Base-by-base conservation (phyloP, 2,888 invertebrate species). In the Brenthis daphne region DNA sequence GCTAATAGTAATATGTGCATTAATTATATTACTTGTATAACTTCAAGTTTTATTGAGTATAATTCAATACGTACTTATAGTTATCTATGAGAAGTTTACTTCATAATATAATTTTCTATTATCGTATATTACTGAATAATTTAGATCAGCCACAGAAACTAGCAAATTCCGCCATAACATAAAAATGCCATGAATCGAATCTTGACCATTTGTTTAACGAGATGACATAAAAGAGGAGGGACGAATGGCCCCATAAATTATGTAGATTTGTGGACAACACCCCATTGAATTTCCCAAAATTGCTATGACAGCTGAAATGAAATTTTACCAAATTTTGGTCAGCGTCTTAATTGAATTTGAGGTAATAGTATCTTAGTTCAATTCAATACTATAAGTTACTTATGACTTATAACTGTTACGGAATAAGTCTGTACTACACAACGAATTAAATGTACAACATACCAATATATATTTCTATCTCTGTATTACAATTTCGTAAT, bases 241-340 rank as follows among this genome's bases (percentile, higher is more conserved):
- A 70, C 66, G 57, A 64, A 72, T 61, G 68, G 58, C 65, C 55
- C 68, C 73, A 74, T 74, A 75, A 77, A 75, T 74, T 74, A 71
- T 54, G 65, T 67, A 71, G 76, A 71, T 75, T 76, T 74, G 71
- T 71, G 64, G 68, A 68, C 70, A 72, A 68, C 73, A 66, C 69
- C 67, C 68, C 71, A 70, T 68, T 65, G 68, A 57, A 29, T 61
- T 20, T 14, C n/a, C 43, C 55, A 29, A 55, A 65, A 67, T 48
- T 53, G 60, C 54, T 57, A 43, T 60, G 60, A 60, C n/a, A 16
- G 63, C 63, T 63, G 37, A 37, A 54, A 14, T 4, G 37, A 54
- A 43, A 43, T 14, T 24, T 43, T 63, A 63, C 53, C 54, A 63
- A 20, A 43, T 63, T 54, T 63, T 63, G 63, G 53, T 63, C 53